Base-by-base conservation (phyloP, 2,888 invertebrate genomes). In the Silvanus unidentatus region DNA sequence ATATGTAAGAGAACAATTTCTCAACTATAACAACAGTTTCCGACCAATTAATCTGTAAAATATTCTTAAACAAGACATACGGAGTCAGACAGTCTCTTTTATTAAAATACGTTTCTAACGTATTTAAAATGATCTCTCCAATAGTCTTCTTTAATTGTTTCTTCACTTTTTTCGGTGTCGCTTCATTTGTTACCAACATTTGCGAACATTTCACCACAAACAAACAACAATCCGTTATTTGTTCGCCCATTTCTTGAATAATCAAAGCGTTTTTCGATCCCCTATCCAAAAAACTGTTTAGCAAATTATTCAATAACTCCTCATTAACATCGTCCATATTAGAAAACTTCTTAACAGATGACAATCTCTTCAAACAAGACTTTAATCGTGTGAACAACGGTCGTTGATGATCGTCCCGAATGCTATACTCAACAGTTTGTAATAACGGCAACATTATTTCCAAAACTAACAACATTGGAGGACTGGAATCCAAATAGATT, bases 391-490 rank as follows among this genome's bases (percentile, higher is more conserved):
- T 75, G 58, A 81, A 78, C 16, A 88, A 64, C 16, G 85, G 85
- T 60, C 75, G 77, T 52, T 83, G 82, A 61, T 84, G 79, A 45
- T 75, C 77, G 52, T 86, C 84, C 58, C 79, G 79, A 36, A 85
- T 78, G 50, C 84, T 80, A 63, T 80, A 82, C 64, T 86, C 86
- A 1, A 87, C 66, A 56, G 82, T 77, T 53, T 81, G 77, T 37
- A 82, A 79, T 1, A 88, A 68, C 0, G 85, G 81, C 5, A 82
- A 72, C 57, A 88, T 78, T 71, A 87, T 81, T 55, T 83, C 82
- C 35, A 88, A 69, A 44, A 80, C 77, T 16, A 83, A 72, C 30
- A 80, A 75, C 78, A 88, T 78, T 0, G 81, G 76, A 0, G 86
- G 85, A 40, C 77, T 78, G 14, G 81, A 81, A 54, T 85, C 82